A percentile compares a stretch with the other conserved stretches of the same genome.
Conservation (phyloP, 2,113 vertebrate species). For the Salminus brasiliensis region DNA sequence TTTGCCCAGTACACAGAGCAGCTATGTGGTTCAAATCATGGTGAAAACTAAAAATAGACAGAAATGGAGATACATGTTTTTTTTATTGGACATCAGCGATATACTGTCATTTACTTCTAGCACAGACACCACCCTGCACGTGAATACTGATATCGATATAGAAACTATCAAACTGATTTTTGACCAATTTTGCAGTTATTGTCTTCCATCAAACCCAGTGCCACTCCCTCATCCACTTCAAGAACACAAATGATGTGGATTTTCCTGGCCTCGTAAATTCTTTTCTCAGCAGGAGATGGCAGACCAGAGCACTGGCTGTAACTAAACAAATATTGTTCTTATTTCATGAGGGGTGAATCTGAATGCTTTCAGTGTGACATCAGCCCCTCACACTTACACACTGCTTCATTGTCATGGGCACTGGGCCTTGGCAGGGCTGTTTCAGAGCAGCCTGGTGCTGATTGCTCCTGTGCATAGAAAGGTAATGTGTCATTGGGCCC, state of each 20-base stretch:
- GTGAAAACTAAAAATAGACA: too few species aligned
- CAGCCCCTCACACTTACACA: conserved; percentile 66
- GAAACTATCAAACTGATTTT: not conserved
- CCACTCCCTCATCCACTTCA: conserved; percentile 35
- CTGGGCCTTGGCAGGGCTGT: conserved; percentile 50
- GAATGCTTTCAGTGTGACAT: conserved; percentile 76
- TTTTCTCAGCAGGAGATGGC: conserved; percentile 52
- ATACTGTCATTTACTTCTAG: not conserved
- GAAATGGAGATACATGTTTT: too few species aligned
- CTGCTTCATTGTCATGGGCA: conserved; percentile 71
- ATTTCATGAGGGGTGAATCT: conserved; percentile 70
- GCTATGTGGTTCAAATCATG: too few species aligned
- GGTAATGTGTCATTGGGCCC: conserved; percentile 48
- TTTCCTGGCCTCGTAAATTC: conserved; percentile 52
- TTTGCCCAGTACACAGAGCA: too few species aligned
- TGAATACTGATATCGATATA: not conserved
- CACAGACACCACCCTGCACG: not conserved
- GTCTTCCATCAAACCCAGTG: conserved; percentile 42
- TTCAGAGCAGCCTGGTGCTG: conserved; percentile 31
- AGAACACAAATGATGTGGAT: conserved; percentile 26
- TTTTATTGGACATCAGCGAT: too few species aligned
- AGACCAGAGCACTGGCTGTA: conserved; percentile 58
- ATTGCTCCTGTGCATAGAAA: conserved; percentile 52
- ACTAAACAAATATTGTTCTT: conserved; percentile 78
- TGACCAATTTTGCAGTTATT: not conserved